Conservation (phyloP, 1,140 invertebrate genomes). For the Pantala flavescens region DNA sequence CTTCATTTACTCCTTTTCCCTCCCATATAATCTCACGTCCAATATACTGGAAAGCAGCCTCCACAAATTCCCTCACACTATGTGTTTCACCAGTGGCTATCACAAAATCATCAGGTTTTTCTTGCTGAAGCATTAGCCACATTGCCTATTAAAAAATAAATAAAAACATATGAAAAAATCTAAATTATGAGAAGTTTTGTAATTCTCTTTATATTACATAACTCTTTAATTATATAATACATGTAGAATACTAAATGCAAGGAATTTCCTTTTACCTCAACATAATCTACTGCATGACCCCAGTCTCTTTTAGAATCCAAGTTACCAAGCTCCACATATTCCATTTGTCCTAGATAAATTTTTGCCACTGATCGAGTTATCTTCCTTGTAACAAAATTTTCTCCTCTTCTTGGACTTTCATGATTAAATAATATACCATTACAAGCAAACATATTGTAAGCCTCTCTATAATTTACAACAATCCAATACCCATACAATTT, state of each 20-base stretch:
- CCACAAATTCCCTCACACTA: conserved; percentile 94
- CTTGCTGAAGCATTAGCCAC: conserved; percentile 99
- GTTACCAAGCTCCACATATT: conserved; percentile 87
- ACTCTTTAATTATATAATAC: conserved; percentile 15
- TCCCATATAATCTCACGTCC: conserved; percentile 69
- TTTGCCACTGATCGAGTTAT: conserved; percentile 96
- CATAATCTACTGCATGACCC: conserved; percentile 99
- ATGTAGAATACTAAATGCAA: background rate
- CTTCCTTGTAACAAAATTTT: conserved; percentile 98
- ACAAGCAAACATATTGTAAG: conserved; percentile 95
- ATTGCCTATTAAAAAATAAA: conserved; percentile 65
- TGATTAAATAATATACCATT: conserved; percentile 99
- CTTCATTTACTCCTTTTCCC: conserved; percentile 61
- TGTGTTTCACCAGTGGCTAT: conserved; percentile 93
- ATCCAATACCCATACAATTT: conserved; percentile 99
- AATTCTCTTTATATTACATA: too few species aligned
- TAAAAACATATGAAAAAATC: background rate
- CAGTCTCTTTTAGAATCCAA: conserved; percentile 94
- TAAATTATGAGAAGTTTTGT: too few species aligned
- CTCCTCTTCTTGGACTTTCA: conserved; percentile 93
- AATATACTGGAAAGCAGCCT: conserved; percentile 75
- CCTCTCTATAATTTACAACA: conserved; percentile 94
- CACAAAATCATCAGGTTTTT: conserved; percentile 89
- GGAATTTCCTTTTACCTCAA: conserved; percentile 66
- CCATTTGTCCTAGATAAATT: conserved; percentile 78